phyloP scores from a whole-genome alignment of 1,140 invertebrate genomes.

The Scaptodrosophila lebanonensis region DNA sequence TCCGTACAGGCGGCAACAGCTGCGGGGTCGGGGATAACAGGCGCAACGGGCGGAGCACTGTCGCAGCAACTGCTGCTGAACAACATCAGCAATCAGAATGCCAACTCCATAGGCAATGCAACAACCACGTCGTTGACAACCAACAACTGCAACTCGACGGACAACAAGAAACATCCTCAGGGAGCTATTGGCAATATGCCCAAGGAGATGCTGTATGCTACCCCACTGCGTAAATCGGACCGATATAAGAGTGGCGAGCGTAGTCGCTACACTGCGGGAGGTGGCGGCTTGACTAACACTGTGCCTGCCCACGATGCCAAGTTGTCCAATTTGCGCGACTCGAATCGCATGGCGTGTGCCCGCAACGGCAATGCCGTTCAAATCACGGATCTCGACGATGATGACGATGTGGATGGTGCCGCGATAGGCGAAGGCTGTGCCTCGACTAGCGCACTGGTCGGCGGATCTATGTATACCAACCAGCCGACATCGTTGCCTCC shows the following conservation, averaged over 20 bases:
- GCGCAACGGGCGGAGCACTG: conserved; percentile 27
- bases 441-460: conserved; percentile 52
- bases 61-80: conserved; percentile 35
- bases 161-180: conserved; percentile 32
- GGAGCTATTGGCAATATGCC: conserved; percentile 45
- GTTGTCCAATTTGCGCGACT: conserved; percentile 58
- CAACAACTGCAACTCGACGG: conserved; percentile 44
- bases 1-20: conserved; percentile 17
- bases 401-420: conserved; percentile 24
- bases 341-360: conserved; percentile 54
- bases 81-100: conserved; percentile 57
- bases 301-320: no score
- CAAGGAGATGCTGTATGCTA: conserved; percentile 76
- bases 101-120: conserved; percentile 36
- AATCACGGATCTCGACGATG: conserved; percentile 63
- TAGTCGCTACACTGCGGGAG: conserved; percentile 33
- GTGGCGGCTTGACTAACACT: background rate
- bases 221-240: conserved; percentile 73
- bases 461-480: conserved; percentile 54
- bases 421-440: conserved; percentile 49
- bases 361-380: conserved; percentile 66
- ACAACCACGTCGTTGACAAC: background rate
- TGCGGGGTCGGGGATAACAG: conserved; percentile 16
- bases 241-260: conserved; percentile 75
- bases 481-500: conserved; percentile 31